Evolutionary conservation across 2,113 vertebrate species (phyloP).

Genomic region (Atlantisia rogersi): DNA sequence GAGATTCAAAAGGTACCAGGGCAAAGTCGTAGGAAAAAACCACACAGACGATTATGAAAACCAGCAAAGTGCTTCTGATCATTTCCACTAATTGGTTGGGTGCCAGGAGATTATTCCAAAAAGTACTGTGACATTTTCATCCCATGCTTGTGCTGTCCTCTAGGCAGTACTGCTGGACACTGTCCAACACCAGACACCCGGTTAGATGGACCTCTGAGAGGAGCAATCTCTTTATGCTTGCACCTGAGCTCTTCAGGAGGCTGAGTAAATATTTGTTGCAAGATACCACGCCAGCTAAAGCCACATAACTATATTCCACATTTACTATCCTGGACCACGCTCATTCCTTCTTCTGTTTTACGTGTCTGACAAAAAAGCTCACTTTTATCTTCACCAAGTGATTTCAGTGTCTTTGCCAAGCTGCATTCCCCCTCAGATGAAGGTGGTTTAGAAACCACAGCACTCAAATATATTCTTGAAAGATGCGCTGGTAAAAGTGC

Average conservation of each 20-base stretch:
- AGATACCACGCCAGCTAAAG: neutral
- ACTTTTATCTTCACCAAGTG: neutral
- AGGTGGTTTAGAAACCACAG: neutral
- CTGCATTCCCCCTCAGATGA: neutral
- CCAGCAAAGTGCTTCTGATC: neutral
- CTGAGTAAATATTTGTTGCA: neutral
- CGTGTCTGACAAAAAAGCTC: neutral
- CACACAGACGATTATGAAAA: neutral
- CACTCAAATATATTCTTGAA: neutral
- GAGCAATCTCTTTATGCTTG: neutral
- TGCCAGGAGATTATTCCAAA: neutral
- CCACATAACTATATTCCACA: neutral
- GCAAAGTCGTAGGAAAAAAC: neutral
- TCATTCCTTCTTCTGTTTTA: neutral
- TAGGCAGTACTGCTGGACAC: neutral
- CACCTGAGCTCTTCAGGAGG: neutral
- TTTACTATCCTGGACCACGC: neutral
- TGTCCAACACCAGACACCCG: accelerated
- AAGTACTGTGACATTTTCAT: neutral
- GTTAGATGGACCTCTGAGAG: neutral
- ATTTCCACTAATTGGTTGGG: neutral
- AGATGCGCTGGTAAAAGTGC: constrained; percentile 7
- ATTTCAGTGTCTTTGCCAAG: constrained; percentile 1
- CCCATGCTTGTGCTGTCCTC: neutral
- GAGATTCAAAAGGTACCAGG: neutral